phyloP scores from a whole-genome alignment of 37 sponge, comb jelly and placozoan species.

The Cliona cf. orientalis region DNA sequence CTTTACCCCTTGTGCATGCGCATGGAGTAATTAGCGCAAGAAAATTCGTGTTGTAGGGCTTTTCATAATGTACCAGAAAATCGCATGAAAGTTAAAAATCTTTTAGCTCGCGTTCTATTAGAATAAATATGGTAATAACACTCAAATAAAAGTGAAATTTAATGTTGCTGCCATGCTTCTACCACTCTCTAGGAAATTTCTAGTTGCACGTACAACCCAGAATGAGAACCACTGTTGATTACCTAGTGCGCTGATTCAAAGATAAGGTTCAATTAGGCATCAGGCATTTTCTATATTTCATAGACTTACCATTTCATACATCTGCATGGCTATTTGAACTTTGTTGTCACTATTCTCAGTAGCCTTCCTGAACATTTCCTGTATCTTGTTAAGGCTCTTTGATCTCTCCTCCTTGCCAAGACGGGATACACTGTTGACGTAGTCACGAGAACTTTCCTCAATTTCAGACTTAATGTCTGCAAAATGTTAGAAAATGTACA shows the following conservation, averaged over 20 bases:
- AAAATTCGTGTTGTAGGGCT: too few relatives aligned
- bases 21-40: too few relatives aligned
- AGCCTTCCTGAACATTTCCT: slow-evolving; percentile 80
- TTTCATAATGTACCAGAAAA: too few relatives aligned
- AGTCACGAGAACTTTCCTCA: slow-evolving; percentile 31
- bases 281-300: neutral
- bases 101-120: too few relatives aligned
- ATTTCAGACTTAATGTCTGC: slow-evolving; percentile 62
- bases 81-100: too few relatives aligned
- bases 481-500: too few relatives aligned
- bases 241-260: neutral
- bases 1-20: too few relatives aligned
- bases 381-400: slow-evolving; percentile 58
- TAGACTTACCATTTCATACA: slow-evolving; percentile 88
- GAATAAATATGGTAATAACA: too few relatives aligned
- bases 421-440: slow-evolving; percentile 23
- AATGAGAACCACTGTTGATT: neutral
- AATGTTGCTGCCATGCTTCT: neutral
- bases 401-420: slow-evolving; percentile 45
- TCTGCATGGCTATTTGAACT: slow-evolving; percentile 93
- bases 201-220: neutral
- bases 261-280: neutral
- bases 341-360: slow-evolving; percentile 90
- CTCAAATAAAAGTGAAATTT: too few relatives aligned
- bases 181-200: neutral